Base-by-base conservation (phyloP, 2,888 invertebrate species). In the Heliconius ismenius region DNA sequence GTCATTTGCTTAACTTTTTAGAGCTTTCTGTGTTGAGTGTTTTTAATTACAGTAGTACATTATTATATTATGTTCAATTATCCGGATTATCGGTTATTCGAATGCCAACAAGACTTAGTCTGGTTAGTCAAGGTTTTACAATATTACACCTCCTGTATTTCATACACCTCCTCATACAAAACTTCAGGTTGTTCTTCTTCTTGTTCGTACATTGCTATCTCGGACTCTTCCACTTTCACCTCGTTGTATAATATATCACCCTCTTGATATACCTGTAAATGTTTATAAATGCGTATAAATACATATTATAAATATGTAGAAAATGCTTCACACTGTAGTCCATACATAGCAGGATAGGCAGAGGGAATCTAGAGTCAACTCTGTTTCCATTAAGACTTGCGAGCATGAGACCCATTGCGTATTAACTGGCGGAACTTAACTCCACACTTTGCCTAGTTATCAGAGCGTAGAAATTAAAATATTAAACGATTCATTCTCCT, bases 111-210 rank as follows among this genome's bases (percentile, higher is more conserved):
- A 39, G 11, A 39, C 9, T 39, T 11, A n/a, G 58, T 58, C 58
- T 9, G 58, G 10, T n/a, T 3, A 58, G 21, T 58, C 10, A n/a
- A n/a, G 3, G 3, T 58, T n/a, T n/a, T 26, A 26, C 6, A 62
- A 4, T 1, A 24, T 26, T 74, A 79, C 7, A 77, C 69, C 24
- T 81, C 79, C 13, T 80, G 76, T n/a, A 81, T 78, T 10, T 82
- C 82, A 13, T 84, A 84, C 1, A 84, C 84, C 36, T 84, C 84
- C 26, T 84, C 83, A 24, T 83, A 84, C n/a, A 83, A 65, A 2
- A 83, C 83, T 21, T 83, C 82, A 0, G 80, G 74, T 7, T 70
- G 70, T 1, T 81, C 79, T 3, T 82, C 83, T 3, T 81, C 80
- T 3, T 80, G 80, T 18, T 82, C 81, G 18, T 83, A 83, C 67